Conservation (phyloP, 2,797 vertebrate species). For the Alosa sapidissima region DNA sequence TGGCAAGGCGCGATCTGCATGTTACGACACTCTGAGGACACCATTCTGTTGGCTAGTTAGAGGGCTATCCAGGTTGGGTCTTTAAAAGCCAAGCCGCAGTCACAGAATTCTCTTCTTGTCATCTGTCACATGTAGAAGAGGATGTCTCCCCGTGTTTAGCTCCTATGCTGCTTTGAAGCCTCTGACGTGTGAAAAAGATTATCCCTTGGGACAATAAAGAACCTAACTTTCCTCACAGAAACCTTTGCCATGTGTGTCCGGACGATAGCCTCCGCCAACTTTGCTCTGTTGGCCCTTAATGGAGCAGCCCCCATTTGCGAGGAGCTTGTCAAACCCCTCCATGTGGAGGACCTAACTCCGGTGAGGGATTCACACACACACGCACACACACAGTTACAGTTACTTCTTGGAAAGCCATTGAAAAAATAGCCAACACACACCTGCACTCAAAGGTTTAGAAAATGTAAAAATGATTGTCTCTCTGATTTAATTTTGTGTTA, state of each 20-base stretch:
- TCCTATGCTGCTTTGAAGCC: too few species aligned
- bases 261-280: background rate
- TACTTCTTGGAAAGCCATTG: too few species aligned
- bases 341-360: background rate
- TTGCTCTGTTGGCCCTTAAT: background rate
- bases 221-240: background rate
- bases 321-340: background rate
- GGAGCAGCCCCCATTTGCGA: background rate
- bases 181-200: too few species aligned
- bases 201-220: too few species aligned
- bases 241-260: background rate
- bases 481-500: too few species aligned
- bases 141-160: too few species aligned
- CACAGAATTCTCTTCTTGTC: background rate
- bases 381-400: background rate
- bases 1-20: background rate
- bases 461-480: too few species aligned
- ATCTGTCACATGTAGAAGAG: too few species aligned
- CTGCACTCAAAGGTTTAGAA: too few species aligned
- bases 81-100: background rate
- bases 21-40: background rate
- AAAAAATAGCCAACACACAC: too few species aligned
- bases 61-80: background rate
- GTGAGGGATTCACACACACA: background rate
- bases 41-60: background rate